phyloP scores from a whole-genome alignment of 2,888 invertebrate genomes.

The Spisula subtruncata region DNA sequence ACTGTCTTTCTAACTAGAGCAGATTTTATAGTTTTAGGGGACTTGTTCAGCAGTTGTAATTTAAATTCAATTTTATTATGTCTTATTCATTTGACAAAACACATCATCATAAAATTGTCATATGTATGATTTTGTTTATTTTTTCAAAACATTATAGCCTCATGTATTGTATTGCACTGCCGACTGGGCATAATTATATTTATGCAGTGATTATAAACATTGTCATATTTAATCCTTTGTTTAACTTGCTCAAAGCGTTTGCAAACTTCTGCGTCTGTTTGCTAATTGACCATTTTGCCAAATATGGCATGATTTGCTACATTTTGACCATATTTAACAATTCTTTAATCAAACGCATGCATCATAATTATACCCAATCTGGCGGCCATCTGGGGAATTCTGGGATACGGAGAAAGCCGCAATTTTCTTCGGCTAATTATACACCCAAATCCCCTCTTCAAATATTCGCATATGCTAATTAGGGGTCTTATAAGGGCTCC shows the following conservation, averaged over 20 bases:
- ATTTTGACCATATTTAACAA: not conserved
- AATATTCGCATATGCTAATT: slow-evolving; percentile 27
- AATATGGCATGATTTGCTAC: not conserved
- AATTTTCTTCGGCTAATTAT: slow-evolving; percentile 21
- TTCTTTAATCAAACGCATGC: not conserved
- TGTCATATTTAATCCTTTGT: not conserved
- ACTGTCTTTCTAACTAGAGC: no score
- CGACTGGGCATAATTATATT: no score
- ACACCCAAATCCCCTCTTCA: not conserved
- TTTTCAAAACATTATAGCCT: no score
- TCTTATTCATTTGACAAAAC: no score
- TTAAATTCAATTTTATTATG: no score
- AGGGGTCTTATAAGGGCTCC: slow-evolving; percentile 15
- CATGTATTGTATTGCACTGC: no score
- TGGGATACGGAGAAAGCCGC: not conserved
- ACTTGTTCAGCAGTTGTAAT: no score
- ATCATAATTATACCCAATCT: slow-evolving; percentile 15
- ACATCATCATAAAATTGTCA: no score
- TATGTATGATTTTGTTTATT: no score
- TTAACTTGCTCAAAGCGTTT: not conserved
- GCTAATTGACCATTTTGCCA: slow-evolving; percentile 3
- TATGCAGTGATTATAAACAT: no score
- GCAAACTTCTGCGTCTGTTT: not conserved
- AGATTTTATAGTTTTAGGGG: no score
- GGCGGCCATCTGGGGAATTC: slow-evolving; percentile 6